Evolutionary conservation across 2,797 vertebrate genomes (phyloP).

Genomic region (Enteromius trimaculatus): DNA sequence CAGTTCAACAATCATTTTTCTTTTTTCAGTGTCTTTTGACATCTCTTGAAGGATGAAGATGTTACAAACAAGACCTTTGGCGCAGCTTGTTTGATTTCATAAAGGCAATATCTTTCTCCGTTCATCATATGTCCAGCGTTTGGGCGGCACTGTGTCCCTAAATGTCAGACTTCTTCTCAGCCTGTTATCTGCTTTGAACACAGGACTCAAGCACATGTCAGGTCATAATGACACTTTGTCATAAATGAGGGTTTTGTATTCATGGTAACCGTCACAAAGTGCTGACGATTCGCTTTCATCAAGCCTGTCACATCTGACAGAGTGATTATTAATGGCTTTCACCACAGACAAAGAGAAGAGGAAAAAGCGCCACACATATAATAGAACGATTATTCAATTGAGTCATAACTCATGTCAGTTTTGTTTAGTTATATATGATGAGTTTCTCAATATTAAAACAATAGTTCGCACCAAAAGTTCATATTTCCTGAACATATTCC

Average conservation of each 20-base stretch:
- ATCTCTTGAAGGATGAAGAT: neutral
- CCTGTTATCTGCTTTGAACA: neutral
- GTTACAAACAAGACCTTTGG: neutral
- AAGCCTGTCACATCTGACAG: slow-evolving; percentile 38
- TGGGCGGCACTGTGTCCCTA: neutral
- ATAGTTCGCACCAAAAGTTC: neutral
- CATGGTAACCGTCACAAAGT: slow-evolving; percentile 21
- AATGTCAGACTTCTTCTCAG: slow-evolving; percentile 8
- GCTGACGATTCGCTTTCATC: slow-evolving; percentile 44
- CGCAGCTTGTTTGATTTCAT: neutral
- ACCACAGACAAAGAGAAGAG: neutral
- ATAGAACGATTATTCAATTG: neutral
- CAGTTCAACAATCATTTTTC: neutral
- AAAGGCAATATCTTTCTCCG: neutral
- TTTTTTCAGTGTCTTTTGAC: neutral
- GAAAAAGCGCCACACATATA: neutral
- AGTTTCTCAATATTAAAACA: neutral
- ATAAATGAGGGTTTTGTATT: neutral
- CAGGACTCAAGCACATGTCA: neutral
- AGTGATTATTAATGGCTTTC: slow-evolving; percentile 15
- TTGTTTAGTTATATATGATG: neutral
- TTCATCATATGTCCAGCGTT: slow-evolving; percentile 20
- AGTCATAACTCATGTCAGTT: neutral
- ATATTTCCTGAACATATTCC: neutral
- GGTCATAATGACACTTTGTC: neutral